A percentile compares a stretch with the other conserved stretches of the same genome.
These are phyloP conservation scores for Poecilobothrus nobilitatus DNA, from an alignment of 2,888 invertebrate genomes.

Conservation along the genomic window DNA sequence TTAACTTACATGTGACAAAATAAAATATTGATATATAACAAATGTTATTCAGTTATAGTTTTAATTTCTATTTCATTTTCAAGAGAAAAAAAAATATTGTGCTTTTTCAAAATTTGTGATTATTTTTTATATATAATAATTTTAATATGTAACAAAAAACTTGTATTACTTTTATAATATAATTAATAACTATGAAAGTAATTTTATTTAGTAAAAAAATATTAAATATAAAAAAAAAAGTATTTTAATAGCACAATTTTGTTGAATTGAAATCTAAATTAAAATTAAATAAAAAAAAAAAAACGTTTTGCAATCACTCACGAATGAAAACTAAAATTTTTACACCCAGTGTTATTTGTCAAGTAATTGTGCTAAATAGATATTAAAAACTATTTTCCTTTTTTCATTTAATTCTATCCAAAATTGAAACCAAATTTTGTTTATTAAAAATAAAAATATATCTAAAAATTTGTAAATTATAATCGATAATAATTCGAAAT, in stretches of 20 bases:
- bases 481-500: too few relatives aligned
- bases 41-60: not conserved
- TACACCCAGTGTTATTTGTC: too few relatives aligned
- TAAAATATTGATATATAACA: not conserved
- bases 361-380: too few relatives aligned
- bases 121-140: not conserved
- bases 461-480: too few relatives aligned
- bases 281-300: too few relatives aligned
- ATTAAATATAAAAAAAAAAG: not conserved
- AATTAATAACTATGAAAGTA: not conserved
- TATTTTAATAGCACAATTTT: not conserved
- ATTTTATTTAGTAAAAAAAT: not conserved
- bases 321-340: too few relatives aligned
- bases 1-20: not conserved
- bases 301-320: too few relatives aligned
- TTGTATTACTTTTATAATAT: not conserved
- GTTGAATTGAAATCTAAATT: not conserved
- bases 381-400: too few relatives aligned
- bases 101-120: slow-evolving; percentile 2
- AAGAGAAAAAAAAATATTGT: not conserved
- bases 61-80: not conserved
- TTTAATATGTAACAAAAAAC: not conserved
- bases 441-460: too few relatives aligned
- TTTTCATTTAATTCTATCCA: too few relatives aligned
- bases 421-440: too few relatives aligned